phyloP scores from a whole-genome alignment of 2,888 invertebrate genomes.

The Seladonia tumulorum region DNA sequence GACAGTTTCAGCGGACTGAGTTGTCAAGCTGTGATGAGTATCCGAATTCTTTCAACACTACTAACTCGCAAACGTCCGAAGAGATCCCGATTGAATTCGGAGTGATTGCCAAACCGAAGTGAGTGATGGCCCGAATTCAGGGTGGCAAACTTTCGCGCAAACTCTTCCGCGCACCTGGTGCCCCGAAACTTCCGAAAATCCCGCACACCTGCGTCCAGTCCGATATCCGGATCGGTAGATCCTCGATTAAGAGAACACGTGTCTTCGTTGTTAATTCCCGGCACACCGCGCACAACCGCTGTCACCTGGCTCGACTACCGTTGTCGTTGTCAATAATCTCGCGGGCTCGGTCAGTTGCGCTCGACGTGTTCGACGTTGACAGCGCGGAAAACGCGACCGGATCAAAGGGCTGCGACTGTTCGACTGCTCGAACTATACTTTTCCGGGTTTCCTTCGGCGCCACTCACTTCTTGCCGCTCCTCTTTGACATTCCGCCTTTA shows the following conservation, averaged over 20 bases:
- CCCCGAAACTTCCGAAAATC: background rate
- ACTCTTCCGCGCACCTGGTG: background rate
- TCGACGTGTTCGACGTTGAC: slow-evolving; percentile 34
- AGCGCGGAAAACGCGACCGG: background rate
- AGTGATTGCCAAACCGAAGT: background rate
- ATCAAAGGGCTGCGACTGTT: slow-evolving; percentile 28
- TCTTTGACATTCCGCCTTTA: background rate
- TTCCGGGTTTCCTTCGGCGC: background rate
- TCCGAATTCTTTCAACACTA: too few relatives aligned
- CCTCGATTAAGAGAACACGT: background rate
- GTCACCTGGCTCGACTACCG: background rate
- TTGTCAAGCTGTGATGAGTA: too few relatives aligned
- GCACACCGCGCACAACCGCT: background rate
- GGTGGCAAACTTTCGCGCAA: background rate
- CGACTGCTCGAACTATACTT: background rate
- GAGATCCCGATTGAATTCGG: background rate
- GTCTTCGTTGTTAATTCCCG: background rate
- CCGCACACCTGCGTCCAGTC: background rate
- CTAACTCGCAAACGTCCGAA: too few relatives aligned
- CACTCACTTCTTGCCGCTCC: background rate
- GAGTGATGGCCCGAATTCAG: background rate
- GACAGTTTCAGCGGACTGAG: too few relatives aligned
- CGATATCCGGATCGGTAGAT: background rate
- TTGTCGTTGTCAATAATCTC: slow-evolving; percentile 2
- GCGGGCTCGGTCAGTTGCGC: background rate